A percentile compares a stretch with the other conserved stretches of the same genome.
These are phyloP conservation scores for Tachypleus tridentatus DNA, from an alignment of 1,140 invertebrate species.

Conservation along the genomic window DNA sequence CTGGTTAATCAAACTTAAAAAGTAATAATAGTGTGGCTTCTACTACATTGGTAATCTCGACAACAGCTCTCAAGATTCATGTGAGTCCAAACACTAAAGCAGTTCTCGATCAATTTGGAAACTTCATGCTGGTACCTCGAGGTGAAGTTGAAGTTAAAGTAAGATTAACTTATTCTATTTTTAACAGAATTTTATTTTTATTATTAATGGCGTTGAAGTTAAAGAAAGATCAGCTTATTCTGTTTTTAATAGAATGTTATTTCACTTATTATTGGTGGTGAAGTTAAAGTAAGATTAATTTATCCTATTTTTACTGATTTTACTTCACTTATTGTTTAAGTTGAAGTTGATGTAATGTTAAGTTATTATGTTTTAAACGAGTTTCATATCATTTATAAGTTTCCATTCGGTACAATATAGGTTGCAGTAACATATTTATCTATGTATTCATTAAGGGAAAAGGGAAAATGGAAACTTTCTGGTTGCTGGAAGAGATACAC, in stretches of 20 bases:
- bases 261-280: slow-evolving; percentile 47
- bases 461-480: slow-evolving; percentile 80
- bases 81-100: slow-evolving; percentile 81
- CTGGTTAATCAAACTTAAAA: too few relatives aligned
- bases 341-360: too few relatives aligned
- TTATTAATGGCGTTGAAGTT: too few relatives aligned
- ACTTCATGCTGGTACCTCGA: slow-evolving; percentile 75
- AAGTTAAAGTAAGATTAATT: slow-evolving; percentile 64
- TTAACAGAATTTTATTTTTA: too few relatives aligned
- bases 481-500: slow-evolving; percentile 55
- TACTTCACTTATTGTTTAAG: too few relatives aligned
- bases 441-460: slow-evolving; percentile 54
- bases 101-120: slow-evolving; percentile 73
- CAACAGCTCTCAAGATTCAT: slow-evolving; percentile 75
- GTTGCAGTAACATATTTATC: background rate
- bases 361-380: too few relatives aligned
- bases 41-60: too few relatives aligned
- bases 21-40: background rate
- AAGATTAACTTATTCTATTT: slow-evolving; percentile 12
- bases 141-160: slow-evolving; percentile 93
- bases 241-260: too few relatives aligned
- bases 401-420: too few relatives aligned
- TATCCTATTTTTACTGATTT: too few relatives aligned
- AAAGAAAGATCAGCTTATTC: background rate
- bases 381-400: background rate